Base-by-base conservation (phyloP, 2,797 vertebrate genomes). In the Acanthurus leucopareius region DNA sequence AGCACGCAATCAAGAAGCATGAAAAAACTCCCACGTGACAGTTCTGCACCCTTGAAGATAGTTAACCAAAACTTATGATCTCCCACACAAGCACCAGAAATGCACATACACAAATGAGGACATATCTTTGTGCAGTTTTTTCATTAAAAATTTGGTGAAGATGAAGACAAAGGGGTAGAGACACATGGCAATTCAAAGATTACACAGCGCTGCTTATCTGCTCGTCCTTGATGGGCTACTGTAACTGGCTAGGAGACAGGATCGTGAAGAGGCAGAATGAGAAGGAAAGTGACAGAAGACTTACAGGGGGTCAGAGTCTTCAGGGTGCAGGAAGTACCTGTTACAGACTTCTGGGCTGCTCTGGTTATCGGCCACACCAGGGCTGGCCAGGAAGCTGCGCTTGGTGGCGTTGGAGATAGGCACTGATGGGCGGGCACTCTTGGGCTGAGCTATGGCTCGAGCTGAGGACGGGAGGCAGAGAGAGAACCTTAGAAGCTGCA, bases 381-480 rank as follows among this genome's bases (percentile, higher is more conserved):
- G 86, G 91, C 93, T 94, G 5, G 92, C 95, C 93, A 97, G 94
- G 90, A 99, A 99, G 84, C 98, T 99, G 61, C 98, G 96, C 89
- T 98, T 99, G 52, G 98, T 99, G 45, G 97, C 98, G 0, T 99
- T 99, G 86, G 98, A 99, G 79, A 99, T 99, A 6, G 98, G 97
- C 35, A 99, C 96, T 1, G 96, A 96, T 0, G 97, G 96, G 5
- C 97, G 96, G 70, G 94, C 93, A 93, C 95, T 96, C 91, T 97
- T 98, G 58, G 96, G 96, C 85, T 97, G 97, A 85, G 96, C 84
- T 82, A 93, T 91, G 35, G 95, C 85, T 94, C 97, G 97, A 73
- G 95, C 98, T 99, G 91, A 47, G 66, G 1, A 35, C 15, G 69
- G 44, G 40, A 58, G n/a, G 17, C 44, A 53, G 11, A 56, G 1